Conservation (phyloP, 2,113 vertebrate species). For the Cryptoleucopteryx plumbea region DNA sequence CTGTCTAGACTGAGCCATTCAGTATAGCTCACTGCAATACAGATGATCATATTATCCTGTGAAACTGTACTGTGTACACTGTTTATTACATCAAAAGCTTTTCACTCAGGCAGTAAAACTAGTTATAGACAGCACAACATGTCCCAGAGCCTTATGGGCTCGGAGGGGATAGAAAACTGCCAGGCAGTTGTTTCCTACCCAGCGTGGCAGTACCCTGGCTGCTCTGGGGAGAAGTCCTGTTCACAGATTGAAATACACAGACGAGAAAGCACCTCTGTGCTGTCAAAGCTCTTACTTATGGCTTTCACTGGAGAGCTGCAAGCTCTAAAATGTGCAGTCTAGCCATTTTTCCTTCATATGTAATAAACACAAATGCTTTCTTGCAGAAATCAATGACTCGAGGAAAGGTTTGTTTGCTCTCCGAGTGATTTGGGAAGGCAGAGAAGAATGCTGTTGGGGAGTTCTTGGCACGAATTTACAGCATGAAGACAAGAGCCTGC, state of each 20-base stretch:
- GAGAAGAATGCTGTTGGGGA: conserved; percentile 50
- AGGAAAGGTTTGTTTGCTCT: conserved; percentile 44
- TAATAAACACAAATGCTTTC: conserved; percentile 18
- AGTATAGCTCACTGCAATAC: not conserved
- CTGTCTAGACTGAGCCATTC: not conserved
- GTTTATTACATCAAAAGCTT: not conserved
- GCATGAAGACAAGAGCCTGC: conserved; percentile 27
- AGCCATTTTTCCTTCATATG: not conserved
- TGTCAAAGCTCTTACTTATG: not conserved
- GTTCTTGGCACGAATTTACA: conserved; percentile 41
- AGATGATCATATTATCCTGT: not conserved
- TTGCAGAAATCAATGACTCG: conserved; percentile 44
- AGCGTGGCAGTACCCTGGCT: not conserved
- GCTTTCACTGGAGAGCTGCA: not conserved
- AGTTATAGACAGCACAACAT: not conserved
- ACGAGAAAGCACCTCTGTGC: not conserved
- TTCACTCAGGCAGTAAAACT: not conserved
- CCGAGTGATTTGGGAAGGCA: conserved; percentile 31
- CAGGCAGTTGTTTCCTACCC: not conserved
- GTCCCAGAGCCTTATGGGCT: not conserved
- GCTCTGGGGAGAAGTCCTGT: not conserved
- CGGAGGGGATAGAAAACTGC: not conserved
- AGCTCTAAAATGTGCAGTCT: conserved; percentile 20
- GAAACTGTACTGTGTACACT: not conserved
- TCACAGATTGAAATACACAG: not conserved